Conservation (phyloP, 2,797 vertebrate species). For the Semaprochilodus insignis region DNA sequence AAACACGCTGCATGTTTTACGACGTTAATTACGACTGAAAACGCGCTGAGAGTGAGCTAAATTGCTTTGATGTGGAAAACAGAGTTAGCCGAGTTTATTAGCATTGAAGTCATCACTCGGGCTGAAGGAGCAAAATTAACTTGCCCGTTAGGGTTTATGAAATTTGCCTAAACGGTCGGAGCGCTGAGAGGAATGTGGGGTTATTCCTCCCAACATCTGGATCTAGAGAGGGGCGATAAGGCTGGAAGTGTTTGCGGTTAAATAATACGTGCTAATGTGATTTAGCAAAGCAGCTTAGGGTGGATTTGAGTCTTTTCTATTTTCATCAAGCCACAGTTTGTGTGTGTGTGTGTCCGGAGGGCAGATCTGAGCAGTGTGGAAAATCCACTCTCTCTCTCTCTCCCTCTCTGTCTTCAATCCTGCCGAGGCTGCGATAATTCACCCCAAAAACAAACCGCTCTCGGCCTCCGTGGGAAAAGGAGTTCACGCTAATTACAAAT, state of each 20-base stretch:
- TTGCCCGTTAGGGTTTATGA: conserved; percentile 31
- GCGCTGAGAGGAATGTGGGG: conserved; percentile 7
- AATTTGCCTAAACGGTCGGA: conserved; percentile 18
- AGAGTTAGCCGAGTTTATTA: not conserved
- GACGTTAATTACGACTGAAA: not conserved
- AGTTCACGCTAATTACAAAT: conserved; percentile 33
- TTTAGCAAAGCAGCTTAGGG: conserved; percentile 60
- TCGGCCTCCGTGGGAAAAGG: not conserved
- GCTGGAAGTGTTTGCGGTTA: conserved; percentile 44
- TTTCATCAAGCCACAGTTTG: conserved; percentile 48
- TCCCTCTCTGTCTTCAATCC: not conserved
- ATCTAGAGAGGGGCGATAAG: conserved; percentile 46
- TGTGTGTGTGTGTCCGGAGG: conserved; percentile 42
- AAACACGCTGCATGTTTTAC: not conserved
- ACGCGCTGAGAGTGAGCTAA: not conserved
- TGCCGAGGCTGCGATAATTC: conserved; percentile 14
- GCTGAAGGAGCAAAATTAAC: conserved; percentile 26
- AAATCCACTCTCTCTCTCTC: conserved; percentile 39
- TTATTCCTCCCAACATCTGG: conserved; percentile 50
- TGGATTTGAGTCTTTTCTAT: conserved; percentile 56
- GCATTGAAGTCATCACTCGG: not conserved
- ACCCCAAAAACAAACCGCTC: conserved; percentile 33
- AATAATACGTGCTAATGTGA: conserved; percentile 62
- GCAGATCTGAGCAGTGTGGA: conserved; percentile 46
- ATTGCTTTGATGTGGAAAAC: not conserved